Base-by-base conservation (phyloP, 2,113 vertebrate species). In the Thymallus thymallus region DNA sequence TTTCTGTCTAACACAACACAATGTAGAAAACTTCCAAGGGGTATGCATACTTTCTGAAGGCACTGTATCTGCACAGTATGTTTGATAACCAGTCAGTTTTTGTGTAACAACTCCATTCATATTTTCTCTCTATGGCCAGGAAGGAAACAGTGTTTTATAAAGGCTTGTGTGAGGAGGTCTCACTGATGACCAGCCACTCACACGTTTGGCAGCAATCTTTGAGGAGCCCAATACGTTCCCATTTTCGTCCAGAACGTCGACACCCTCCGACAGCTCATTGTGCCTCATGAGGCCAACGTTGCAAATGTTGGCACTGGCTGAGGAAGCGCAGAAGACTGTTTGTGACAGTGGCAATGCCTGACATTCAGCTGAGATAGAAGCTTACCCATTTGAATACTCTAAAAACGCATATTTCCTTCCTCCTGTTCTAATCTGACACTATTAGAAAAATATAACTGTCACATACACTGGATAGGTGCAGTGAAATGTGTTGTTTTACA, bases 231-330 rank as follows among this genome's bases (percentile, higher is more conserved):
- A 95, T 3, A 97, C 89, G 45, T 95, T 95, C n/a, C 97, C 96
- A 0, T 93, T 92, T 20, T 13, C 72, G 85, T 99, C 97, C 85
- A 98, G 67, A n/a, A 99, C 97, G 3, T 96, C 94, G 0, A 99
- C 95, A 0, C 97, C 98, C 75, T 98, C 96, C 55, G 96, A 94
- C 70, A 99, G 93, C 88, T 99, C 98, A 1, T 87, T 94, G 83
- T 98, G 96, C 77, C 97, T 93, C 98, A 99, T 99, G 86, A 99
- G 93, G 80, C 94, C 95, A 80, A 99, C 96, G 0, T 99, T 99
- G 87, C 98, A 99, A 87, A 99, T 94, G 85, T 99, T 99, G 88
- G 98, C 98, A 79, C 95, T 95, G 12, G 97, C 97, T 99, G 93
- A 3, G 80, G 83, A 87, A 55, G 10, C 16, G 2, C 2, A 26